phyloP scores from a whole-genome alignment of 2,797 vertebrate species.

The Vultur gryphus region DNA sequence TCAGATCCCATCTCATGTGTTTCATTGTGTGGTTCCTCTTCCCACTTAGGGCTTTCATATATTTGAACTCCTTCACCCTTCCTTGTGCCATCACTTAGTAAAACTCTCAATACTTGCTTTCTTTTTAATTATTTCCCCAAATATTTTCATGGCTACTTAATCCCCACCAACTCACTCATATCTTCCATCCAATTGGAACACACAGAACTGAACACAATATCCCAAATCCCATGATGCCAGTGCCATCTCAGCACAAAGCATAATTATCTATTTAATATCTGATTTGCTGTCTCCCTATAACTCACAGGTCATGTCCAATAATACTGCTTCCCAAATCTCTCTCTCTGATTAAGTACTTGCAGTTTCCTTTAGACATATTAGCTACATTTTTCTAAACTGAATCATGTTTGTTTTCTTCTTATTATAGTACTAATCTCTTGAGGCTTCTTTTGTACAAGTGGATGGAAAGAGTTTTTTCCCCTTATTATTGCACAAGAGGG shows the following conservation, averaged over 20 bases:
- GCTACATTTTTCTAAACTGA: conserved; percentile 52
- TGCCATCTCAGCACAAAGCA: neutral
- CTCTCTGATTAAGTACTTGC: neutral
- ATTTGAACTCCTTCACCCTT: neutral
- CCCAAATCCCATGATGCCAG: neutral
- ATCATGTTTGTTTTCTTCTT: conserved; percentile 59
- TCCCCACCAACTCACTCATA: neutral
- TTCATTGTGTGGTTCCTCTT: neutral
- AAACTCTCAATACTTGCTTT: neutral
- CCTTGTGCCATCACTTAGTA: neutral
- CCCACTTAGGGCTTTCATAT: neutral
- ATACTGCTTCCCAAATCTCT: neutral
- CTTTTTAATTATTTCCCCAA: neutral
- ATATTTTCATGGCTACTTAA: neutral
- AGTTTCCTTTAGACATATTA: conserved; percentile 39
- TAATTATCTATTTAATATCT: neutral
- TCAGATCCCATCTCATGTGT: neutral
- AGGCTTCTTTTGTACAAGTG: conserved; percentile 32
- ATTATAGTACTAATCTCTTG: conserved; percentile 33
- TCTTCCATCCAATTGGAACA: neutral
- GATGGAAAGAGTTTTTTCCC: conserved; percentile 41
- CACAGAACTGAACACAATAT: neutral
- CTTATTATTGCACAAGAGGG: conserved; percentile 57
- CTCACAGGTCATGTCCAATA: neutral
- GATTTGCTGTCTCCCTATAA: neutral